Conservation (phyloP, 2,888 invertebrate genomes). For the Aquatica leii region DNA sequence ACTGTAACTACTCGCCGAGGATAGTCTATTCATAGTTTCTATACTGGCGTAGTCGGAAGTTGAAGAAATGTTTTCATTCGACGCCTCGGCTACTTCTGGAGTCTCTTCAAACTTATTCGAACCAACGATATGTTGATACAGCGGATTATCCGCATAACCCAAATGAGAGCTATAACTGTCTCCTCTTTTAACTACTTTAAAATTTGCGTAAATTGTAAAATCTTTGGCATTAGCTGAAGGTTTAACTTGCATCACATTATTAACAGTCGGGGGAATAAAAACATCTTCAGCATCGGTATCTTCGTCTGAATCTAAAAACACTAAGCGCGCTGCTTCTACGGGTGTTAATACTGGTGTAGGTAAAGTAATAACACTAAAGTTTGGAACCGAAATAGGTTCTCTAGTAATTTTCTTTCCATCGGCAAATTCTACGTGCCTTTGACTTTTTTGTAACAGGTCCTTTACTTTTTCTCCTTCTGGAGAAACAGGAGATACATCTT, state of each 20-base stretch:
- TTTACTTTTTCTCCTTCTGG: conserved; percentile 45
- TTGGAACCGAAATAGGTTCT: conserved; percentile 78
- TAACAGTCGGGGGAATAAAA: conserved; percentile 41
- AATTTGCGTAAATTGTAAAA: conserved; percentile 62
- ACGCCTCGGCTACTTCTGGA: conserved; percentile 64
- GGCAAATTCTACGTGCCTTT: conserved; percentile 57
- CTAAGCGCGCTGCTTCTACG: conserved; percentile 72
- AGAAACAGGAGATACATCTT: conserved; percentile 55
- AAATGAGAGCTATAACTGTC: conserved; percentile 68
- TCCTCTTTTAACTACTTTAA: conserved; percentile 63
- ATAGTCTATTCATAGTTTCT: conserved; percentile 69
- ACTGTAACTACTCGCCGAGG: conserved; percentile 63
- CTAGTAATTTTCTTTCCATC: conserved; percentile 63
- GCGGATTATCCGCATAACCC: conserved; percentile 58
- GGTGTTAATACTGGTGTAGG: conserved; percentile 74
- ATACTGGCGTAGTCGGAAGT: conserved; percentile 82
- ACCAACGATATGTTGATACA: conserved; percentile 66
- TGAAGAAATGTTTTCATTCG: conserved; percentile 67
- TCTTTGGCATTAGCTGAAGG: conserved; percentile 39
- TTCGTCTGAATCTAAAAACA: conserved; percentile 75
- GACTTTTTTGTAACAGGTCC: conserved; percentile 38
- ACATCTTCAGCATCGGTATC: conserved; percentile 62
- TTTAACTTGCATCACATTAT: conserved; percentile 44
- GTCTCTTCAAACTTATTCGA: conserved; percentile 66
- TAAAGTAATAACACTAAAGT: conserved; percentile 69